Percentiles rank a stretch among this genome's conserved stretches.
These are phyloP conservation scores for Pediacus dermestoides DNA, from an alignment of 2,888 invertebrate genomes.

Conservation along the genomic window DNA sequence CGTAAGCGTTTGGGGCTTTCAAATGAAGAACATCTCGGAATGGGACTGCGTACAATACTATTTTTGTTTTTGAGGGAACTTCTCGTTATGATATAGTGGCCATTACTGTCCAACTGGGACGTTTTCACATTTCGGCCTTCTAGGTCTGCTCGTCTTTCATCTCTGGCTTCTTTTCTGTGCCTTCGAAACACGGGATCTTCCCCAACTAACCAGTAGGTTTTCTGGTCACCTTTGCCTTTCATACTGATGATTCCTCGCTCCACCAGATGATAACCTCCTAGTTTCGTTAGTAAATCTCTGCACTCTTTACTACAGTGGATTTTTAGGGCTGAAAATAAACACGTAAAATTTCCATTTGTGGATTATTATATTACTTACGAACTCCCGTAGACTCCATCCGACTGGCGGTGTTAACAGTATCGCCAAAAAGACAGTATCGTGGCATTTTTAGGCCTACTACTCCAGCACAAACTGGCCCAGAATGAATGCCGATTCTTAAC, in stretches of 20 bases:
- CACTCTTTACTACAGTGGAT: constrained; percentile 80
- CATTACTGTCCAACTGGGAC: constrained; percentile 33
- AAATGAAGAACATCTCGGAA: constrained; percentile 70
- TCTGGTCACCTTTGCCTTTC: constrained; percentile 81
- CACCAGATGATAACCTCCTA: constrained; percentile 72
- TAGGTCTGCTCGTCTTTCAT: constrained; percentile 50
- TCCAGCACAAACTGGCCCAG: constrained; percentile 88
- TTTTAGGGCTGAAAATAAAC: constrained; percentile 61
- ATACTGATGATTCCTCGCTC: constrained; percentile 75
- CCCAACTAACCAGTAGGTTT: constrained; percentile 79
- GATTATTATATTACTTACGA: constrained; percentile 53
- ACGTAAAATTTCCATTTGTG: background rate
- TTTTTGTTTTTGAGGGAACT: constrained; percentile 70
- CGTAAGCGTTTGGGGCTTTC: constrained; percentile 81
- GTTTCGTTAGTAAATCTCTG: constrained; percentile 62
- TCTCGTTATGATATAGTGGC: constrained; percentile 49
- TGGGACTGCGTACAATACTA: constrained; percentile 54
- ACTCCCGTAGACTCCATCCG: constrained; percentile 82
- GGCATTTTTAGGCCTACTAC: constrained; percentile 94
- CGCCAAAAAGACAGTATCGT: constrained; percentile 87
- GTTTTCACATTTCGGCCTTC: constrained; percentile 38
- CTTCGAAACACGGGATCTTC: constrained; percentile 64
- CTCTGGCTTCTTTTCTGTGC: constrained; percentile 54
- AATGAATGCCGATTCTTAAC: constrained; percentile 87
- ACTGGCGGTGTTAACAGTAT: constrained; percentile 88